Evolutionary conservation across 2,797 vertebrate species (phyloP), one percentile per base, ranked within the genome.

Genomic region (Eulemur mongoz): DNA sequence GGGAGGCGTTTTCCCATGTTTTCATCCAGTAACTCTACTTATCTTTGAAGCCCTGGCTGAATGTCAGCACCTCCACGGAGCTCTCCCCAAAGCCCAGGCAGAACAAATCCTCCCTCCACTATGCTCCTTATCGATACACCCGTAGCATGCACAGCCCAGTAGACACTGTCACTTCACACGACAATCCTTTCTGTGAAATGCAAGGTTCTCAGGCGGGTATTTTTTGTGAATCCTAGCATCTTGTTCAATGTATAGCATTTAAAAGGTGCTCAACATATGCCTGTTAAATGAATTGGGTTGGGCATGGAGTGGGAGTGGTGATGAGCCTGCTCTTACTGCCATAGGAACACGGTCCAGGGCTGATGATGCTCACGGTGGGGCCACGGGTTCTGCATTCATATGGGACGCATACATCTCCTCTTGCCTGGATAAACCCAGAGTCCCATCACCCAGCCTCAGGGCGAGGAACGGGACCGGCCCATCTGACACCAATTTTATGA

Each of bases 401-500:
- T 20, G 70, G 43, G 48, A n/a, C 6, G 57, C 82, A 22, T 3
- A 48, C 48, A 89, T 85, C 52, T 89, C 22, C 59, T 70, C 72
- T 73, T 89, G 48, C 83, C 93, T 93, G 76, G 38, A 93, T 92
- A 89, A 84, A 17, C 40, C 70, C 0, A 0, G 30, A 38, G 38
- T 88, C 70, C 91, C 84, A 85, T 87, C 86, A 73, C 70, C 10
- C 76, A 90, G 67, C 50, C 45, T 84, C 15, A 14, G 15, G 87
- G 86, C 84, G 81, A 97, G 84, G 81, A 89, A 88, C 89, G 73
- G 85, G 92, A 97, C 85, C 65, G 96, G 94, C 83, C 97, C 98
- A 98, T 98, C 97, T 99, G 98, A 95, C 97, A 98, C 95, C 95
- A 98, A 98, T 98, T 97, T 97, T 94, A 98, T 97, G 98, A 96